phyloP scores from a whole-genome alignment of 2,888 invertebrate genomes.

The Andrena trimmerana region DNA sequence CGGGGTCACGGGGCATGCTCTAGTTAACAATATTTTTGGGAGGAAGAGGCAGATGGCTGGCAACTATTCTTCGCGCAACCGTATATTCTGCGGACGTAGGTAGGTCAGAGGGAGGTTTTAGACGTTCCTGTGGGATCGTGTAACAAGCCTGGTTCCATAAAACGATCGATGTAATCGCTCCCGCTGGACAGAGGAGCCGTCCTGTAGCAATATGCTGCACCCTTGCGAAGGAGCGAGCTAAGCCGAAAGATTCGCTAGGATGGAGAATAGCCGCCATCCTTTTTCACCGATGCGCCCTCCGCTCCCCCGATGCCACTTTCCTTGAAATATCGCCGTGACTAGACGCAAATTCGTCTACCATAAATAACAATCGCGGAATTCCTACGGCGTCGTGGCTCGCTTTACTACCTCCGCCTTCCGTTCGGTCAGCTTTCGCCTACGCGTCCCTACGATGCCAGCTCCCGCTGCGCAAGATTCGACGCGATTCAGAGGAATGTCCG shows the following conservation, averaged over 20 bases:
- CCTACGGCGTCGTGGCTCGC: constrained; percentile 55
- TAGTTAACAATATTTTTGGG: constrained; percentile 36
- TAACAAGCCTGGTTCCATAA: constrained; percentile 75
- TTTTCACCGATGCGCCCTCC: constrained; percentile 58
- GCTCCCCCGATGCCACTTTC: constrained; percentile 65
- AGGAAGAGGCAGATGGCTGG: background rate
- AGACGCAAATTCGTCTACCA: constrained; percentile 73
- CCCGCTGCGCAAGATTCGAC: background rate
- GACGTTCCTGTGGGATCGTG: constrained; percentile 67
- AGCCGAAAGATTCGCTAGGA: constrained; percentile 58
- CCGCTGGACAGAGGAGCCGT: constrained; percentile 53
- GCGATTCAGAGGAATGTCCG: background rate
- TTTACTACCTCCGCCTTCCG: constrained; percentile 18
- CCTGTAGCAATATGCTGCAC: constrained; percentile 51
- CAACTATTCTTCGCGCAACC: constrained; percentile 31
- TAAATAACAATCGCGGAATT: constrained; percentile 74
- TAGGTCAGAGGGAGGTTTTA: constrained; percentile 45
- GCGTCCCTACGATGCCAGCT: background rate
- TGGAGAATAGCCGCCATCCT: constrained; percentile 57
- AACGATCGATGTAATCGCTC: constrained; percentile 79
- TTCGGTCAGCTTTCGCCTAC: background rate
- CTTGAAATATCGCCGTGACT: constrained; percentile 76
- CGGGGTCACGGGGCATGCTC: background rate
- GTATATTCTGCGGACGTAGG: constrained; percentile 36
- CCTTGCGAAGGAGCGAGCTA: constrained; percentile 40